Conservation (phyloP, 2,888 invertebrate species). For the Boloria selene region DNA sequence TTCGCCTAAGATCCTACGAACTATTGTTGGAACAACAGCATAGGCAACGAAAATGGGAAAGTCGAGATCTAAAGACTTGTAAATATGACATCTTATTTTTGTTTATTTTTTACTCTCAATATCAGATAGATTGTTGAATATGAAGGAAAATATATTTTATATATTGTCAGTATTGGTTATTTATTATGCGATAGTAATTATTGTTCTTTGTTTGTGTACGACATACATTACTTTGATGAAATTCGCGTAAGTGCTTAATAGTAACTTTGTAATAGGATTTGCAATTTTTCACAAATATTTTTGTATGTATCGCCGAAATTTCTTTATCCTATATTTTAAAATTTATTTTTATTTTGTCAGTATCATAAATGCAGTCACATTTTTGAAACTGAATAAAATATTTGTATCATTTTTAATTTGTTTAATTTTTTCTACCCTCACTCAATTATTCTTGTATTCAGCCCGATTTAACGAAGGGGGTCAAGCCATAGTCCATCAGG, state of each 20-base stretch:
- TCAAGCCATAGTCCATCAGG: too few species aligned
- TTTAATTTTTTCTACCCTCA: conserved; percentile 28
- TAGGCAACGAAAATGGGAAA: conserved; percentile 52
- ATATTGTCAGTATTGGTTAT: conserved; percentile 51
- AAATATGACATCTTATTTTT: conserved; percentile 63
- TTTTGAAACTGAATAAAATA: conserved; percentile 49
- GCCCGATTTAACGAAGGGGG: too few species aligned
- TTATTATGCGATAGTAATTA: conserved; percentile 45
- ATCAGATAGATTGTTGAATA: conserved; percentile 69
- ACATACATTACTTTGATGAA: conserved; percentile 32
- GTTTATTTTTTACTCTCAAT: conserved; percentile 64
- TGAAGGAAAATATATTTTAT: conserved; percentile 66
- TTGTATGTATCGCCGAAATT: conserved; percentile 56
- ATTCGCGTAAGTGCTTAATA: conserved; percentile 45
- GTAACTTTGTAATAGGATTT: conserved; percentile 40
- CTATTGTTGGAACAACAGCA: conserved; percentile 47
- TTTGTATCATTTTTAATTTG: conserved; percentile 44
- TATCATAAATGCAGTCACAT: conserved; percentile 57
- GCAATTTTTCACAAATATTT: conserved; percentile 34
- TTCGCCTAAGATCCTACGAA: conserved; percentile 48
- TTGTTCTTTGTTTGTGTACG: conserved; percentile 39
- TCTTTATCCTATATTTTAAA: conserved; percentile 54
- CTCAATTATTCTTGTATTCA: not conserved
- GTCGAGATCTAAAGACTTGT: conserved; percentile 60
- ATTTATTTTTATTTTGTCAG: conserved; percentile 61